Conservation (phyloP, 2,888 invertebrate species). For the Gibbula magus region DNA sequence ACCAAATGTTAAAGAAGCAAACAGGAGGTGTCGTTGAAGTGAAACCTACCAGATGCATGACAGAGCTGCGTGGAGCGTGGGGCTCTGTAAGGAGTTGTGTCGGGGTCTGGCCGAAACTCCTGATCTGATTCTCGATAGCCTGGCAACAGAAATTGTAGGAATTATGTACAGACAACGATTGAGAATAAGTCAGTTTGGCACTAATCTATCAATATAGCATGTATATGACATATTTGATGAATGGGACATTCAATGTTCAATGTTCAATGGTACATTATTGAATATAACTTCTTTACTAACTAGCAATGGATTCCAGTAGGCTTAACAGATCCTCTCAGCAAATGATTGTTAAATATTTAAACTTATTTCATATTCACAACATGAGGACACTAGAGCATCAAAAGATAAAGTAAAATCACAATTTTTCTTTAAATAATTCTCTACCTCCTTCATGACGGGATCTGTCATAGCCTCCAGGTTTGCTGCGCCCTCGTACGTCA, state of each 20-base stretch:
- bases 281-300: too few species aligned
- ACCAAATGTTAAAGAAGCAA: too few species aligned
- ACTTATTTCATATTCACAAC: not conserved
- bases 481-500: constrained; percentile 98
- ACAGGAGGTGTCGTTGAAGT: not conserved
- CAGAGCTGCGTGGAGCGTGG: constrained; percentile 96
- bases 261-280: too few species aligned
- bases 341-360: too few species aligned
- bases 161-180: not conserved
- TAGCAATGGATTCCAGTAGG: too few species aligned
- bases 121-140: constrained; percentile 84
- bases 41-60: constrained; percentile 88
- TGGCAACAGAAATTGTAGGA: constrained; percentile 40
- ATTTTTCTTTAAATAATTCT: not conserved
- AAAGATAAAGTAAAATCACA: not conserved
- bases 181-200: not conserved
- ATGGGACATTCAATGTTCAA: too few species aligned
- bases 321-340: too few species aligned
- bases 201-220: not conserved
- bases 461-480: constrained; percentile 93
- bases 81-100: constrained; percentile 98
- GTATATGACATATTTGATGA: too few species aligned
- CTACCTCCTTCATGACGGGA: constrained; percentile 89
- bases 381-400: not conserved
- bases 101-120: constrained; percentile 98